Evolutionary conservation across 2,113 vertebrate species (phyloP).

Genomic region (Nicator chloris): DNA sequence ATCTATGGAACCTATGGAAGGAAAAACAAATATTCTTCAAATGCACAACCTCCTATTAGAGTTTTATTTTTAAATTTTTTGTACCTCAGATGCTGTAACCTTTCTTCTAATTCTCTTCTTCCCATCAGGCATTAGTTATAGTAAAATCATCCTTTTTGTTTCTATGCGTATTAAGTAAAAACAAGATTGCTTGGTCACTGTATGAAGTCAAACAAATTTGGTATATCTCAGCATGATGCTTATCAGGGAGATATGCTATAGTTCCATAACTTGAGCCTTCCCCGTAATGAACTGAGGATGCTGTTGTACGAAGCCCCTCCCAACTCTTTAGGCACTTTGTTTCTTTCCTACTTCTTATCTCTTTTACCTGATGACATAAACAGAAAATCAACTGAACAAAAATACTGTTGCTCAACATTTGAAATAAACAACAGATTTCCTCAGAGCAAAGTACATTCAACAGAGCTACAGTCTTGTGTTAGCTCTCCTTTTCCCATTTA

Average conservation of each 20-base stretch:
- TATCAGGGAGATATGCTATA: accelerated
- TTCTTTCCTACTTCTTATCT: neutral
- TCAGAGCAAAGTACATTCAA: neutral
- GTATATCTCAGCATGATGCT: neutral
- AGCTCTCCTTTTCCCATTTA: neutral
- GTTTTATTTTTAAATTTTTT: neutral
- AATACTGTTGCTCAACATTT: neutral
- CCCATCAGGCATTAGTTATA: neutral
- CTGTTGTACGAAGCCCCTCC: neutral
- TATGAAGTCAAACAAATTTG: neutral
- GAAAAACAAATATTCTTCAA: neutral
- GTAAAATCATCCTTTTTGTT: neutral
- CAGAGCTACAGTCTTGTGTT: neutral
- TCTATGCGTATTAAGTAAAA: neutral
- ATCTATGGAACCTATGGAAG: neutral
- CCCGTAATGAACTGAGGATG: neutral
- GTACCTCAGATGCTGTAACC: neutral
- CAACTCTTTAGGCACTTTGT: neutral
- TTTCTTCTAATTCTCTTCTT: neutral
- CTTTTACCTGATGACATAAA: neutral
- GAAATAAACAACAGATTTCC: neutral
- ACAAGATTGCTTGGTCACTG: neutral
- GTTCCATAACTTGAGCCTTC: neutral
- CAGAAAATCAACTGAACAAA: neutral
- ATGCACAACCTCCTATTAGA: neutral